phyloP scores from a whole-genome alignment of 2,113 vertebrate genomes.

The Calypte anna region DNA sequence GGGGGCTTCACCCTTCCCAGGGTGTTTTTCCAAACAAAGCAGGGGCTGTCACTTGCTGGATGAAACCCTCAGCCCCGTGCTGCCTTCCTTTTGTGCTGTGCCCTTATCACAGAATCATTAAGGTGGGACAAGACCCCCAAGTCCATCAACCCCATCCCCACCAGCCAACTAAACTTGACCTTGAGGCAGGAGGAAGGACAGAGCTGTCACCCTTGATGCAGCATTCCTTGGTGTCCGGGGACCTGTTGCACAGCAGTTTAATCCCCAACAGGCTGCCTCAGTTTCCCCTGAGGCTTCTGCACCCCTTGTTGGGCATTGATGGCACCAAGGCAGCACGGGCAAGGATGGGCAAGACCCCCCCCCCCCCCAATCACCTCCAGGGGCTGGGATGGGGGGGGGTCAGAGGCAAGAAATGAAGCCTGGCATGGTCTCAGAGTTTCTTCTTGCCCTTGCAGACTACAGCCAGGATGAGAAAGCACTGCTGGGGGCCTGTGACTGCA shows the following conservation, averaged over 20 bases:
- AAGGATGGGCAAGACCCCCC: neutral
- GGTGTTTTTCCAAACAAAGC: neutral
- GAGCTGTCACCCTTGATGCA: neutral
- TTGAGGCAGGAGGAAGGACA: neutral
- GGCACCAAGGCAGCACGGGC: neutral
- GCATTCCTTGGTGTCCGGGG: neutral
- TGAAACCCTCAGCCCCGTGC: neutral
- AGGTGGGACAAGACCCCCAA: too few species aligned
- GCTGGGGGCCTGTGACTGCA: slow-evolving; percentile 91
- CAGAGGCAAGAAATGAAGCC: neutral
- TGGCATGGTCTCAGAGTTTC: neutral
- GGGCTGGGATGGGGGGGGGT: too few species aligned
- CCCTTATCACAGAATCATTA: neutral
- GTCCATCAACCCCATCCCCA: too few species aligned
- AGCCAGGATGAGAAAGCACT: slow-evolving; percentile 94
- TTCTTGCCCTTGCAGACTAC: slow-evolving; percentile 83
- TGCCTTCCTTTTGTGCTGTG: neutral
- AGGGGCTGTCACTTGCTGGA: fast-evolving
- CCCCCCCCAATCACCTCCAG: too few species aligned
- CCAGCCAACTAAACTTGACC: neutral
- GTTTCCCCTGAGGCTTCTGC: neutral
- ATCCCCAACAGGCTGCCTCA: neutral
- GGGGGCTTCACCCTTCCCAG: neutral
- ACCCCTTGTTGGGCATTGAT: fast-evolving
- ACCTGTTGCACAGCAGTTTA: fast-evolving